Percentiles rank a stretch among this genome's conserved stretches.
phyloP scores from a whole-genome alignment of 2,113 vertebrate species.

The Arenaria interpres region DNA sequence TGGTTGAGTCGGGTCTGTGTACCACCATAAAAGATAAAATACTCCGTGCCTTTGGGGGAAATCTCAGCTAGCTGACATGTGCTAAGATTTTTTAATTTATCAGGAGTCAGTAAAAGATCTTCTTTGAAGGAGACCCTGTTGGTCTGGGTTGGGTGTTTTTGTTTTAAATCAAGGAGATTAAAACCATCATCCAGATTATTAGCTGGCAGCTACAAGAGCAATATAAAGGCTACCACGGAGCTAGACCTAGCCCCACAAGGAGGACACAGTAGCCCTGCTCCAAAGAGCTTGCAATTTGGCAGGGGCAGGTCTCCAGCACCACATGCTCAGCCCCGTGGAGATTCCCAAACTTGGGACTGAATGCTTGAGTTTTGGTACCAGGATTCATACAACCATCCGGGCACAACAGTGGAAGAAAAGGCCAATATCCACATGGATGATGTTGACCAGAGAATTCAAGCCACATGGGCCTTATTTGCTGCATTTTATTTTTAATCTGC shows the following conservation, averaged over 20 bases:
- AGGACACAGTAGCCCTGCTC: background rate
- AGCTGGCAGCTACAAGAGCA: background rate
- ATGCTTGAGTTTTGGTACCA: background rate
- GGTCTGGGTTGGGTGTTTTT: background rate
- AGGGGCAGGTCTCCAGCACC: background rate
- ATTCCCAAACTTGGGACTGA: background rate
- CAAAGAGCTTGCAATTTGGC: background rate
- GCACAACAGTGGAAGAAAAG: background rate
- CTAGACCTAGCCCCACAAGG: background rate
- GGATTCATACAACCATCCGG: background rate
- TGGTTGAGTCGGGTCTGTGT: background rate
- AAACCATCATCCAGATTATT: background rate
- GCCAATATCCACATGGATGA: background rate
- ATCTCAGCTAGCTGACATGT: background rate
- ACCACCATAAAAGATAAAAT: conserved; percentile 14
- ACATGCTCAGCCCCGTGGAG: rapidly evolving
- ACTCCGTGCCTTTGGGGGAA: conserved; percentile 19
- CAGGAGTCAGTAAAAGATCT: background rate
- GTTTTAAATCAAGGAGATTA: background rate
- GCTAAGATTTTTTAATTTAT: conserved; percentile 40
- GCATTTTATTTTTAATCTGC: background rate
- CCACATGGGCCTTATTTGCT: background rate
- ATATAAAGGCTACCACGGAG: background rate
- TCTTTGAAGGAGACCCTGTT: background rate
- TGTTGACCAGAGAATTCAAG: background rate